Evolutionary conservation across 1,140 invertebrate genomes (phyloP).

Genomic region (Neelides sp.): DNA sequence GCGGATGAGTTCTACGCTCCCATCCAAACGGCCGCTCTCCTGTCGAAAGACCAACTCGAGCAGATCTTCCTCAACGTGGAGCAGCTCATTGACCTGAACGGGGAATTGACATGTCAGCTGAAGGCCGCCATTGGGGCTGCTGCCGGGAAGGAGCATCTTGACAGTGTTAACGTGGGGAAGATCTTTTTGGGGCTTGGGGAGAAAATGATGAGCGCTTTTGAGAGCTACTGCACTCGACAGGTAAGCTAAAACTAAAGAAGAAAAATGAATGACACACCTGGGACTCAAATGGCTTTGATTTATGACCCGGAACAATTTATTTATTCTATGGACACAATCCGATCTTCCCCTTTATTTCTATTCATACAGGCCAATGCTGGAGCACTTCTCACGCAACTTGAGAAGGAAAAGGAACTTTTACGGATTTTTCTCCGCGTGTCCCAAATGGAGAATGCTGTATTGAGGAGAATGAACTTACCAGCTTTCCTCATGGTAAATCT

Average conservation of each 20-base stretch:
- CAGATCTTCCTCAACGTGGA: slow-evolving; percentile 88
- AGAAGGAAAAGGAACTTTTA: slow-evolving; percentile 88
- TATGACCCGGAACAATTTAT: slow-evolving; percentile 1
- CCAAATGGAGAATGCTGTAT: slow-evolving; percentile 86
- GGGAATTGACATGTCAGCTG: slow-evolving; percentile 68
- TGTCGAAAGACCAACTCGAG: slow-evolving; percentile 49
- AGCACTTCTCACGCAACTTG: slow-evolving; percentile 71
- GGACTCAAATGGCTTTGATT: not conserved
- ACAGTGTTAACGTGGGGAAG: slow-evolving; percentile 78
- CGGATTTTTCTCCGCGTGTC: slow-evolving; percentile 88
- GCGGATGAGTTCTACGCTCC: slow-evolving; percentile 87
- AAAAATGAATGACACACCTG: not conserved
- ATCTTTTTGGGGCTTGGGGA: slow-evolving; percentile 75
- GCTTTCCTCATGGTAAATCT: slow-evolving; percentile 91
- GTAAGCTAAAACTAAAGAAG: slow-evolving; percentile 32
- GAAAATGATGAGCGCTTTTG: slow-evolving; percentile 86
- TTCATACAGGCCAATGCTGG: slow-evolving; percentile 69
- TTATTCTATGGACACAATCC: not conserved
- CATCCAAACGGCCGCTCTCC: slow-evolving; percentile 70
- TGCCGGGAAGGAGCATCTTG: slow-evolving; percentile 64
- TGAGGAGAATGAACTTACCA: slow-evolving; percentile 88
- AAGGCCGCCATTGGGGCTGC: slow-evolving; percentile 77
- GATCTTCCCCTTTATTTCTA: not conserved
- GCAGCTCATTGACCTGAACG: slow-evolving; percentile 79
- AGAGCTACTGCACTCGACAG: slow-evolving; percentile 80